phyloP scores from a whole-genome alignment of 2,113 vertebrate species.

The Origma solitaria region DNA sequence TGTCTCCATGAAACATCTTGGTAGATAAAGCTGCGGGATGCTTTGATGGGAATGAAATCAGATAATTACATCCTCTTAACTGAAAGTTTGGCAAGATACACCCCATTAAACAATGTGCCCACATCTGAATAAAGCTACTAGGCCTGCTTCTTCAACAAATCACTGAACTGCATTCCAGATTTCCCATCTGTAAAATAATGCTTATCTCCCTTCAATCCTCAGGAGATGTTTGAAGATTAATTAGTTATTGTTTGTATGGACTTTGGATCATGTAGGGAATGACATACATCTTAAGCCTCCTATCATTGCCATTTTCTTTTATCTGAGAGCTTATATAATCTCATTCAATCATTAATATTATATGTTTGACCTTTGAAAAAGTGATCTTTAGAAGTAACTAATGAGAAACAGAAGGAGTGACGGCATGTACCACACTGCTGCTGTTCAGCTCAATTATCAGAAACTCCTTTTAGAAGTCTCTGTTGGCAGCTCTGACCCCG shows the following conservation, averaged over 20 bases:
- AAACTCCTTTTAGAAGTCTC: not conserved
- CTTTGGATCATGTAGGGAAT: not conserved
- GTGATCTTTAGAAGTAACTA: constrained; percentile 27
- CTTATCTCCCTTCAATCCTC: constrained; percentile 21
- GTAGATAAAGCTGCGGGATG: not conserved
- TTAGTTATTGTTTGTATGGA: constrained; percentile 28
- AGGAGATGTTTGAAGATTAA: constrained; percentile 25
- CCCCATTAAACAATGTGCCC: not conserved
- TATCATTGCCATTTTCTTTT: not conserved
- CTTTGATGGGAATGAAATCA: constrained; percentile 12
- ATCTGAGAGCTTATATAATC: constrained; percentile 3
- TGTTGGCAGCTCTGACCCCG: not conserved
- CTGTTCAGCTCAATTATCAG: not conserved
- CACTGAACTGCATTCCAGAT: constrained; percentile 1
- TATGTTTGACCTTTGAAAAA: constrained; percentile 3
- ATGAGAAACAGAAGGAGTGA: not conserved
- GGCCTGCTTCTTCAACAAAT: not conserved
- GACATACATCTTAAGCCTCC: not conserved
- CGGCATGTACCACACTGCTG: not conserved
- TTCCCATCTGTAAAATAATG: constrained; percentile 27
- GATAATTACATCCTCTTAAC: not conserved
- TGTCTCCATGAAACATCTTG: not conserved
- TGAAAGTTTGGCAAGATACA: not conserved
- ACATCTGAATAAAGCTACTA: not conserved
- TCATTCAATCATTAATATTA: not conserved